Conservation (phyloP, 2,888 invertebrate genomes). For the Gryllus longicercus region DNA sequence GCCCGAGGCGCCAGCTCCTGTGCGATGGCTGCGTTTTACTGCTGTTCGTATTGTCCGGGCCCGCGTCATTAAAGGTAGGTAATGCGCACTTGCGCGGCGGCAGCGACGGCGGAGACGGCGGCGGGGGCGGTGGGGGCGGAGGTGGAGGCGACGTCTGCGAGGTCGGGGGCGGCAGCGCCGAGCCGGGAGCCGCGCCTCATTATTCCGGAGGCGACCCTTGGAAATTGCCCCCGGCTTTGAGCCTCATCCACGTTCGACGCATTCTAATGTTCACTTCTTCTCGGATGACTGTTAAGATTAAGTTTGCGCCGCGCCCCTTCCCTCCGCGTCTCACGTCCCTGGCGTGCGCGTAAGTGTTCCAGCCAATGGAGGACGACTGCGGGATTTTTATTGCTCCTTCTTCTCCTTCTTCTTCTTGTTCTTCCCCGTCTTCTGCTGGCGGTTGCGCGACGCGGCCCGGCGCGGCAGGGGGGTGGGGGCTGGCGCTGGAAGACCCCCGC, state of each 20-base stretch:
- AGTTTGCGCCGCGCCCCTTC: conserved; percentile 18
- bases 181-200: not conserved
- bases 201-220: not conserved
- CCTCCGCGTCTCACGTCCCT: not conserved
- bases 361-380: conserved; percentile 34
- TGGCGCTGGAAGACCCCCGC: not conserved
- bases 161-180: no score
- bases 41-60: conserved; percentile 17
- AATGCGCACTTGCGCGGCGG: conserved; percentile 4
- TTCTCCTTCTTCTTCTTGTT: conserved; percentile 35
- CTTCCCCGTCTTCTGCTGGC: conserved; percentile 11
- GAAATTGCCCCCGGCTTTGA: conserved; percentile 11
- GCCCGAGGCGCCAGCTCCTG: not conserved
- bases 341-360: conserved; percentile 30
- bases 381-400: conserved; percentile 36
- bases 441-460: no score
- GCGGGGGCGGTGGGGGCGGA: no score
- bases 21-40: conserved; percentile 1
- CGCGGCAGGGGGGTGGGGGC: not conserved
- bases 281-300: conserved; percentile 23
- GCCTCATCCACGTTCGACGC: conserved; percentile 2
- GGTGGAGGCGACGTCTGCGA: no score
- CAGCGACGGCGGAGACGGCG: no score
- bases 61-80: conserved; percentile 2
- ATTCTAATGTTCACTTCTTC: conserved; percentile 24